These are phyloP conservation scores for Pagetopsis macropterus DNA, from an alignment of 2,797 vertebrate species.

Conservation along the genomic window DNA sequence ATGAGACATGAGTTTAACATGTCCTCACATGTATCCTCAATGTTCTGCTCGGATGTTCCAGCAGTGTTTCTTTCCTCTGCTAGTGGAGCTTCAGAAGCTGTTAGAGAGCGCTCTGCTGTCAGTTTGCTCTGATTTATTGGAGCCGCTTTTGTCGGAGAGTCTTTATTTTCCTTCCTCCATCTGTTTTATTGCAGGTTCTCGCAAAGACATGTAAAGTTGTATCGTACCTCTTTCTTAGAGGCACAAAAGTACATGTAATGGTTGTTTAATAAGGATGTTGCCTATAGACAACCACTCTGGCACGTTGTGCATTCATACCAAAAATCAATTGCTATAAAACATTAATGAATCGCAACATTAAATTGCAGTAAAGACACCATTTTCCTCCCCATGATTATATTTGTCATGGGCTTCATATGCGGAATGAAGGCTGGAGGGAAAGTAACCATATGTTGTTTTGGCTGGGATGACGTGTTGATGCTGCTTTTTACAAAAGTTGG, in stretches of 20 bases:
- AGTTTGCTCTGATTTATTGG: slow-evolving; percentile 53
- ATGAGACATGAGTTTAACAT: slow-evolving; percentile 69
- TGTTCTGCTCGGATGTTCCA: slow-evolving; percentile 57
- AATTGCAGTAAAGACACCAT: slow-evolving; percentile 48
- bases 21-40: slow-evolving; percentile 55
- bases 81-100: slow-evolving; percentile 44
- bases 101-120: slow-evolving; percentile 31
- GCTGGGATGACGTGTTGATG: slow-evolving; percentile 17
- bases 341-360: slow-evolving; percentile 67
- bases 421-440: slow-evolving; percentile 9
- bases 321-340: slow-evolving; percentile 65
- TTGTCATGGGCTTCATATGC: slow-evolving; percentile 13
- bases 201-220: slow-evolving; percentile 13
- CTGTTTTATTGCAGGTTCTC: slow-evolving; percentile 19
- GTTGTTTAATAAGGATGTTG: slow-evolving; percentile 3
- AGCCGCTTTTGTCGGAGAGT: slow-evolving; percentile 16
- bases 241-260: slow-evolving; percentile 4
- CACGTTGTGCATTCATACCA: slow-evolving; percentile 56
- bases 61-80: slow-evolving; percentile 34
- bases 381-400: slow-evolving; percentile 41
- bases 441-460: slow-evolving; percentile 4
- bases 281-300: background rate
- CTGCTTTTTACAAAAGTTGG: slow-evolving; percentile 9
- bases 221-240: slow-evolving; percentile 3
- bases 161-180: slow-evolving; percentile 26